These are phyloP conservation scores for Sebastolobus alascanus DNA, from an alignment of 2,797 vertebrate genomes.

Conservation along the genomic window DNA sequence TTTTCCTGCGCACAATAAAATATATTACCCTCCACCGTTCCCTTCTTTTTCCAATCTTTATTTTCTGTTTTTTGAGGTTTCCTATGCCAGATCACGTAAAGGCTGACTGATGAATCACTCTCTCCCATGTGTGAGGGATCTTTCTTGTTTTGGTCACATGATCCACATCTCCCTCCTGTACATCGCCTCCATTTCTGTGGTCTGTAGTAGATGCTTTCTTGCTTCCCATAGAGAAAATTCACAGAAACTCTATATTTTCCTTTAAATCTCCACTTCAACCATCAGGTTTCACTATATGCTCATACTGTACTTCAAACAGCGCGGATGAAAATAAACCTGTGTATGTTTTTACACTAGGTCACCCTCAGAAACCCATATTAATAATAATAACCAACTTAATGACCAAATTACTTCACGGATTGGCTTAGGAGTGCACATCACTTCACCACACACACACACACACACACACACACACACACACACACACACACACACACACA, in stretches of 20 bases:
- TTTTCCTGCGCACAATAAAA: conserved; percentile 39
- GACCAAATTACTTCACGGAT: conserved; percentile 50
- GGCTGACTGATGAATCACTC: conserved; percentile 31
- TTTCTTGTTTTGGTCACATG: conserved; percentile 9
- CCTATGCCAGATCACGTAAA: conserved; percentile 7
- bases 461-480: conserved; percentile 5
- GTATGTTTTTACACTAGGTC: conserved; percentile 37
- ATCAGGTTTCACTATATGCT: conserved; percentile 8
- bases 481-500: conserved; percentile 25
- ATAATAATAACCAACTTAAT: conserved; percentile 36
- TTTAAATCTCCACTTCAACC: neutral
- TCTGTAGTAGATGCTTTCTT: neutral
- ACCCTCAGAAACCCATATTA: conserved; percentile 21
- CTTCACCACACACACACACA: neutral
- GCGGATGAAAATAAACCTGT: neutral
- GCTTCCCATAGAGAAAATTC: neutral
- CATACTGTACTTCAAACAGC: conserved; percentile 14
- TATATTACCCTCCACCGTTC: conserved; percentile 12
- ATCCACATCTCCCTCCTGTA: neutral
- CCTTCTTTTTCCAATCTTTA: neutral
- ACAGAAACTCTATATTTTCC: neutral
- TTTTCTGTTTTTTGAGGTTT: neutral
- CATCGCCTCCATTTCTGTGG: neutral
- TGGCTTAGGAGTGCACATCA: conserved; percentile 19
- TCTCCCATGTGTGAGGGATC: conserved; percentile 19